phyloP scores from a whole-genome alignment of 2,888 invertebrate genomes.

The Melanostoma mellinum region DNA sequence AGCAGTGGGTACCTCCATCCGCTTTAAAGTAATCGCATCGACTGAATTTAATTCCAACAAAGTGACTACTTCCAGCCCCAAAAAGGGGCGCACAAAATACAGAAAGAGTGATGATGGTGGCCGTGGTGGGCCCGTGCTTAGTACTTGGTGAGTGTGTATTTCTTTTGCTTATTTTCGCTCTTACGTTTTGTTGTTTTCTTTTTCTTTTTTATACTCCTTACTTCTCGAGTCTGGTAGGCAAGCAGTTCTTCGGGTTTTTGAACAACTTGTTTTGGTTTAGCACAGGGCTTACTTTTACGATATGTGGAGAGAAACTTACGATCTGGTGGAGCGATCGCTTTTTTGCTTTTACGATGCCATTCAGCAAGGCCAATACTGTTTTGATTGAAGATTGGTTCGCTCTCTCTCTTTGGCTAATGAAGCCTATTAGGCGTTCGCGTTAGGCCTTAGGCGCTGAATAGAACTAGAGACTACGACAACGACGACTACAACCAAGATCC shows the following conservation, averaged over 20 bases:
- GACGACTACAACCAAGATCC: not conserved
- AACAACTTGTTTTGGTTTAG: slow-evolving; percentile 25
- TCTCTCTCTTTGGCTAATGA: slow-evolving; percentile 35
- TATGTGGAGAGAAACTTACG: slow-evolving; percentile 65
- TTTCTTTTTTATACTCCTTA: slow-evolving; percentile 9
- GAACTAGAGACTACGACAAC: too few relatives aligned
- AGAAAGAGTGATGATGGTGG: slow-evolving; percentile 6
- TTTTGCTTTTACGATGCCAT: not conserved
- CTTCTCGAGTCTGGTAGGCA: slow-evolving; percentile 14
- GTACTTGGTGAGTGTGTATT: slow-evolving; percentile 12
- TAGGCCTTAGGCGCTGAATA: too few relatives aligned
- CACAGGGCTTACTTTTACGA: slow-evolving; percentile 49
- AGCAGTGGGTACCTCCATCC: slow-evolving; percentile 80
- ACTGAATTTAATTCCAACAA: slow-evolving; percentile 79
- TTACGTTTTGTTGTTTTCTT: slow-evolving; percentile 21
- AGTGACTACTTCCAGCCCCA: slow-evolving; percentile 70
- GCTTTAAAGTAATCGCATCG: slow-evolving; percentile 82
- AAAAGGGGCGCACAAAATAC: slow-evolving; percentile 59
- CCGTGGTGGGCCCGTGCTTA: slow-evolving; percentile 2
- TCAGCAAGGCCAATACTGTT: not conserved
- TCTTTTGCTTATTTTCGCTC: slow-evolving; percentile 18
- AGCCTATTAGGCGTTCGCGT: not conserved
- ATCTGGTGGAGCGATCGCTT: slow-evolving; percentile 48
- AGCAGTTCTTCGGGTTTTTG: slow-evolving; percentile 54
- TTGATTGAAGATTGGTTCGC: too few relatives aligned